phyloP scores from a whole-genome alignment of 2,888 invertebrate species.

The Stenoptilia bipunctidactyla region DNA sequence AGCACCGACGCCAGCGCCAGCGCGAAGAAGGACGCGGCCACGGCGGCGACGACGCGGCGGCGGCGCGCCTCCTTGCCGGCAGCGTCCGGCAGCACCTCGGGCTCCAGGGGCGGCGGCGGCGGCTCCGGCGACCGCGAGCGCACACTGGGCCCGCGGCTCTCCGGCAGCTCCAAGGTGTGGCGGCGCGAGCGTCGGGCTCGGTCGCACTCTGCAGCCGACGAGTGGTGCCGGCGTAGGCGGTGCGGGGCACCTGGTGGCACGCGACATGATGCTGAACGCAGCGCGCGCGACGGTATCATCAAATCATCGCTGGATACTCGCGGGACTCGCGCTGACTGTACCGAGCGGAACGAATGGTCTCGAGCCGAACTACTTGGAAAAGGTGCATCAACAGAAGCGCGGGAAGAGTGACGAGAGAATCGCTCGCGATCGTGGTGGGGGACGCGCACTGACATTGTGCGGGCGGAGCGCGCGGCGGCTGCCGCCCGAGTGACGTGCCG shows the following conservation, averaged over 20 bases:
- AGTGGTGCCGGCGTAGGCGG: slow-evolving; percentile 60
- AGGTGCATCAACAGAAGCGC: slow-evolving; percentile 60
- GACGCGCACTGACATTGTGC: slow-evolving; percentile 64
- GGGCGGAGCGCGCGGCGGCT: slow-evolving; percentile 64
- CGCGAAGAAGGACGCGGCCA: slow-evolving; percentile 80
- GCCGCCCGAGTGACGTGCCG: slow-evolving; percentile 54
- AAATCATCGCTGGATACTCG: slow-evolving; percentile 59
- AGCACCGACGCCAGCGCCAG: slow-evolving; percentile 80
- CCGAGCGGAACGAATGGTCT: slow-evolving; percentile 59
- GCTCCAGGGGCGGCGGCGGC: slow-evolving; percentile 50
- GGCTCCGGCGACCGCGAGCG: slow-evolving; percentile 57
- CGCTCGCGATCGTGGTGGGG: slow-evolving; percentile 61
- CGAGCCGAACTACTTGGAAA: slow-evolving; percentile 52
- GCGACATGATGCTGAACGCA: slow-evolving; percentile 60
- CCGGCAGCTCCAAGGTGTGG: slow-evolving; percentile 54
- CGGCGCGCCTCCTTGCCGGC: slow-evolving; percentile 76
- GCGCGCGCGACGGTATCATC: slow-evolving; percentile 60
- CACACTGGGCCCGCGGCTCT: slow-evolving; percentile 57
- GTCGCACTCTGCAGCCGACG: slow-evolving; percentile 62
- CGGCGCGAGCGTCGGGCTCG: slow-evolving; percentile 58
- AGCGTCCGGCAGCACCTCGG: slow-evolving; percentile 60
- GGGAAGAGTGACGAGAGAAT: slow-evolving; percentile 63
- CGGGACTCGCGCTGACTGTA: slow-evolving; percentile 60
- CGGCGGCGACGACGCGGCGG: slow-evolving; percentile 77
- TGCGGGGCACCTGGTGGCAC: slow-evolving; percentile 58